Base-by-base conservation (phyloP, 1,140 invertebrate genomes). In the Zaprionus tsacasi region DNA sequence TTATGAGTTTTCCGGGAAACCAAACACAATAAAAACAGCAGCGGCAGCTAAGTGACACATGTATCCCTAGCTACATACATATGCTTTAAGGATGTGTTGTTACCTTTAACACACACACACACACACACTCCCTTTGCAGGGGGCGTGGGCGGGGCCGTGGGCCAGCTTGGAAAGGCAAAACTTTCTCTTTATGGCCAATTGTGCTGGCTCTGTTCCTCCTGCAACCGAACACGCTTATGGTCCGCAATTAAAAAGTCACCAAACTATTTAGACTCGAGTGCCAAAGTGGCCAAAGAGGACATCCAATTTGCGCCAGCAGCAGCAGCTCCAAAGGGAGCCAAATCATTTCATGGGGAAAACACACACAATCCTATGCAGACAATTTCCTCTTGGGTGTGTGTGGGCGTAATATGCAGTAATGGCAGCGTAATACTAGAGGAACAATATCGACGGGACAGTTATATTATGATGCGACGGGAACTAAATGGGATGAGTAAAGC, bases 1-100 rank as follows among this genome's bases (percentile, higher is more conserved):
- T 87, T 82, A 88, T 76, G 79, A 87, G 76, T 87, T 87, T 87
- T 76, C 77, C 64, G 56, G 70, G 83, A 88, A 88, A 82, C 83
- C 65, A 68, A 81, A 70, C 11, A 69, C 50, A 73, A 73, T 65
- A 64, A 64, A 48, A 64, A 15, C 15, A 36, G 12, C 36, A 56
- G 33, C 63, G 61, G 36, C 33, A 65, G 36, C 45, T 48, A 69
- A 43, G 65, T 63, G 63, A 21, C 65, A 43, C 61, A 71, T 58
- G 54, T 71, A 71, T 71, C 61, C 63, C 58, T 59, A 27, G 27
- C 30, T 43, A 54, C 36, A 63, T 43, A 54, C 36, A 63, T 63
- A 56, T 48, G 48, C 65, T 73, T 61, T 52, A 60, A 69, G 54
- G 48, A 57, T 61, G 63, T 82, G 63, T 82, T 80, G 36, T 68